Percentiles rank a stretch among this genome's conserved stretches.
Evolutionary conservation across 2,888 invertebrate species (phyloP).

Genomic region (Aethes cnicana): DNA sequence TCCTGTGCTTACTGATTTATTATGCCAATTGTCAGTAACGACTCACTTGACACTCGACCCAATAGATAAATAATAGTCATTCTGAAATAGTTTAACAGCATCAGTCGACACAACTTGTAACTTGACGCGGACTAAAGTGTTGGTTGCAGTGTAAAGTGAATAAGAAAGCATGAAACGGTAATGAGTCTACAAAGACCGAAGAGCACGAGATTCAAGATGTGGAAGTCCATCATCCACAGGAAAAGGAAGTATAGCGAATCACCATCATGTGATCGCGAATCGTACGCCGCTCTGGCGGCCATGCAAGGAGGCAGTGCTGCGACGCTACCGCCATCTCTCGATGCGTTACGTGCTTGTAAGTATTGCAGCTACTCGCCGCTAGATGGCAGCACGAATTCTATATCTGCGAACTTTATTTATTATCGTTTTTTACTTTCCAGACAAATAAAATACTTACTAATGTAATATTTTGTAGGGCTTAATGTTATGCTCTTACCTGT

Average conservation of each 20-base stretch:
- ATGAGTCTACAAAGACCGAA: constrained; percentile 74
- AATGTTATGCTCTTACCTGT: too few species aligned
- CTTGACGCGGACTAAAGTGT: not conserved
- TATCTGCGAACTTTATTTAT: too few species aligned
- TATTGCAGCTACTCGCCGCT: constrained; percentile 61
- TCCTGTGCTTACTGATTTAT: constrained; percentile 60
- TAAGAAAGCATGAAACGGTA: constrained; percentile 49
- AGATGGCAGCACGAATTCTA: constrained; percentile 57
- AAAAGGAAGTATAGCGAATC: constrained; percentile 75
- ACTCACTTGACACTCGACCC: constrained; percentile 36
- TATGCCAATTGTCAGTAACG: constrained; percentile 57
- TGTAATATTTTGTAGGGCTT: too few species aligned
- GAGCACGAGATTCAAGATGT: constrained; percentile 70
- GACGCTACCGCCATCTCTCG: constrained; percentile 78
- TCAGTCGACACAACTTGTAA: constrained; percentile 14
- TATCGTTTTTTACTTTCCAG: too few species aligned
- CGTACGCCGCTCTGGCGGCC: constrained; percentile 74
- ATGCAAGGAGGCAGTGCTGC: constrained; percentile 75
- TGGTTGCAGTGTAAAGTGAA: constrained; percentile 37
- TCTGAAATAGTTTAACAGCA: not conserved
- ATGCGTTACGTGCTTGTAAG: constrained; percentile 78
- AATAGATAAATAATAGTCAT: not conserved
- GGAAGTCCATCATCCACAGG: constrained; percentile 73
- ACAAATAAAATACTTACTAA: too few species aligned
- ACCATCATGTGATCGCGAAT: constrained; percentile 66